Evolutionary conservation across 2,888 invertebrate species (phyloP), one percentile per base, ranked within the genome.

Genomic region (Apocheima hispidaria): DNA sequence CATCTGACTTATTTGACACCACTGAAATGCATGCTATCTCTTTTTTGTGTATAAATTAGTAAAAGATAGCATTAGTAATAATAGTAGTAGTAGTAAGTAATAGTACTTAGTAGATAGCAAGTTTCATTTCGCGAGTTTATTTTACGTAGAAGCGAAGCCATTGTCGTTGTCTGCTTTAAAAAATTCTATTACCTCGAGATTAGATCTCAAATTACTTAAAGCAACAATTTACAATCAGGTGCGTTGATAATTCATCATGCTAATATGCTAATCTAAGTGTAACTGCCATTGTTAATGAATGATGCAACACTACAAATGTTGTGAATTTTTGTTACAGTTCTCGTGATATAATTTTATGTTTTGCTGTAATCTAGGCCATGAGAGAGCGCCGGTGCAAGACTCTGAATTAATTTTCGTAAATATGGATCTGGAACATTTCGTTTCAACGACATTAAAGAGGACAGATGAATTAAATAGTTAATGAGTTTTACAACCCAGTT

Each of bases 261-360:
- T 60, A 50, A 60, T 55, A 49, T 55, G 44, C 38, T 60, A 55
- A 60, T 55, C 44, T 55, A 20, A 60, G 38, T 44, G 44, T 44
- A 59, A 41, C 40, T 43, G 14, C 64, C 21, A 64, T 69, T 69
- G 69, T 70, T 63, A 66, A 54, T n/a, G 61, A 59, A 65, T 70
- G 71, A 75, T 73, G 74, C 60, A 72, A 72, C 65, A 48, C 50
- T 46, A 64, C 66, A 62, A 66, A 63, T 57, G 55, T 59, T 70
- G 68, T 65, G 62, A 66, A 69, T 60, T 68, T 66, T 63, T 58
- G 67, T 69, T 65, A 69, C 64, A 51, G 50, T 65, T 64, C 60
- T 67, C 49, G 65, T 73, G 71, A 73, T 70, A 70, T 71, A 72
- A 73, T 71, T 64, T 53, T 63, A 70, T 36, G 53, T 66, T 71